Evolutionary conservation across 1,140 invertebrate species (phyloP), one percentile per base, ranked within the genome.

Genomic region (Polypedilum vanderplanki): DNA sequence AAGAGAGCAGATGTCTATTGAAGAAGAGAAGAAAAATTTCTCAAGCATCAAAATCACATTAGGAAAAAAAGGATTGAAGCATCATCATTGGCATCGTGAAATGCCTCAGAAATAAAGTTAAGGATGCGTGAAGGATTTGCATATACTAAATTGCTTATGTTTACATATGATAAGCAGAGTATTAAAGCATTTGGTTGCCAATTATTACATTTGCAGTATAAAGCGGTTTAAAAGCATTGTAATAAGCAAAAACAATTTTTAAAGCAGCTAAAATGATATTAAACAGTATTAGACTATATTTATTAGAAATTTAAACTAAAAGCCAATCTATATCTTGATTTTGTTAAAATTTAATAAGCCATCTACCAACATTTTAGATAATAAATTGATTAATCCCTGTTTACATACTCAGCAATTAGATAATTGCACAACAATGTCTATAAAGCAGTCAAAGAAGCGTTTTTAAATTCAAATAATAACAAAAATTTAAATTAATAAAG

Each of bases 11-110:
- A 57, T 57, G 46, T 57, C 46, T 57, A 33, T 33, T 15, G 46
- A 57, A 57, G 1, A 33, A 33, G 10, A 57, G 15, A 12, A 15
- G 46, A 57, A 46, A 46, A 57, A 57, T 57, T 33, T 57, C 46
- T 57, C 46, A 57, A 57, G 46, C 46, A 57, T 57, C 46, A 57
- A 57, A 57, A 57, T 57, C 46, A 57, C 46, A 57, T 57, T 57
- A 57, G 41, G 41, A 46, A 57, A 15, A 46, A 57, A 57, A 57
- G 46, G 46, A 57, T 57, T 57, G 46, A 57, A 57, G 46, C 46
- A 57, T 57, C 46, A 57, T 57, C 46, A 57, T 57, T 57, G 46
- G 46, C 46, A 57, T 57, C 46, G 12, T 57, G n/a, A n/a, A 57
- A 57, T 57, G n/a, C 46, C 46, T 57, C 46, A 57, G 46, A 57